phyloP scores from a whole-genome alignment of 2,797 vertebrate species.

The Labeo calbasu region DNA sequence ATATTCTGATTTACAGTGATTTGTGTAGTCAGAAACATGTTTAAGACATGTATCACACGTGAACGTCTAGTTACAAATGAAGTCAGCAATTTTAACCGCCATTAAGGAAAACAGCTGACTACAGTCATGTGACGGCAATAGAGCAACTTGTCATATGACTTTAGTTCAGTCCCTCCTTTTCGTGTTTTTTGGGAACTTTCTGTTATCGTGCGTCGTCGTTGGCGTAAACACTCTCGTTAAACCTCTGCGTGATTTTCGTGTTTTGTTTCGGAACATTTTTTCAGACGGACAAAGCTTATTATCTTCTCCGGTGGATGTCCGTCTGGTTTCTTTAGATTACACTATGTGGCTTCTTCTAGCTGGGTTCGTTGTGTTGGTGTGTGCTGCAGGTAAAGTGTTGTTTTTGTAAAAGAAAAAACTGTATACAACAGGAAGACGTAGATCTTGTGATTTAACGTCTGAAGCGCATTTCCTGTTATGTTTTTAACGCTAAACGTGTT shows the following conservation, averaged over 20 bases:
- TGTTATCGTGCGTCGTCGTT: background rate
- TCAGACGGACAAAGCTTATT: background rate
- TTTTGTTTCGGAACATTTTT: background rate
- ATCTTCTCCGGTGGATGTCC: background rate
- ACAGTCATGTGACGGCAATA: constrained; percentile 49
- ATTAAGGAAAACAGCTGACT: constrained; percentile 38
- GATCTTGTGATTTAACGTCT: background rate
- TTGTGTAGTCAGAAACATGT: background rate
- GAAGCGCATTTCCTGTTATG: background rate
- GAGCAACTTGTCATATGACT: constrained; percentile 50
- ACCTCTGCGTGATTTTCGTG: no score
- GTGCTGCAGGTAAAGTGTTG: constrained; percentile 45
- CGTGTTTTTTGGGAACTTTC: background rate
- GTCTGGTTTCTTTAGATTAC: background rate
- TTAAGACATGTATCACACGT: background rate
- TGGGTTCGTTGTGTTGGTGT: constrained; percentile 36
- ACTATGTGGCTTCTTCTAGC: constrained; percentile 50
- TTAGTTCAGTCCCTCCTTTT: constrained; percentile 1
- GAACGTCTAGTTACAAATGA: background rate
- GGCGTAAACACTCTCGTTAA: background rate
- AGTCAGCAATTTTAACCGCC: background rate
- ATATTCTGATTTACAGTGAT: background rate
- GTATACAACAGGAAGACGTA: background rate
- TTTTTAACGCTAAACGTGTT: background rate
- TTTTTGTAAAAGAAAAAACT: background rate